phyloP scores from a whole-genome alignment of 2,797 vertebrate species.

The Molossus alvarezi region DNA sequence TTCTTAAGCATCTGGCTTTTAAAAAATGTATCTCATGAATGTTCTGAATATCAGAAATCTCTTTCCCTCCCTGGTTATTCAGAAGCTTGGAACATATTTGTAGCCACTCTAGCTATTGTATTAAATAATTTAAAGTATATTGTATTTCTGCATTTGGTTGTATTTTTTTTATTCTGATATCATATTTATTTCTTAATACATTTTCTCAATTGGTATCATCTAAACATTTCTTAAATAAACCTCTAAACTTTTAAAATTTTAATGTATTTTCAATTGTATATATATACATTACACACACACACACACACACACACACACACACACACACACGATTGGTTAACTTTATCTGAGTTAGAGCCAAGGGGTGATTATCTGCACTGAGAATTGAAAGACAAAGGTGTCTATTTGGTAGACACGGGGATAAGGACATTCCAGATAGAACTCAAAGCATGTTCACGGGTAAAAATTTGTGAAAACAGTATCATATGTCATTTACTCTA shows the following conservation, averaged over 20 bases:
- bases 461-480: background rate
- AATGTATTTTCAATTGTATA: background rate
- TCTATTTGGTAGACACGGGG: background rate
- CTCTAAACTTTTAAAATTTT: background rate
- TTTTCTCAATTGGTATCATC: background rate
- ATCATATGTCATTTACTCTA: background rate
- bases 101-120: background rate
- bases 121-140: background rate
- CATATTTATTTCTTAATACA: background rate
- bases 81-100: slow-evolving; percentile 48
- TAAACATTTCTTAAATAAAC: background rate
- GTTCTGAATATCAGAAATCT: slow-evolving; percentile 51
- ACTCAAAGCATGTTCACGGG: background rate
- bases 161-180: slow-evolving; percentile 34
- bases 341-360: background rate
- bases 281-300: background rate
- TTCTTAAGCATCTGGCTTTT: slow-evolving; percentile 29
- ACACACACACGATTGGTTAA: background rate
- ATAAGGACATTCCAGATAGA: slow-evolving; percentile 2
- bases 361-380: background rate
- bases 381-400: slow-evolving; percentile 40
- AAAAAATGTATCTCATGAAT: background rate
- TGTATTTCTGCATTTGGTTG: background rate
- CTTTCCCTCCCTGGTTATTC: background rate
- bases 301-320: background rate